Evolutionary conservation across 2,113 vertebrate genomes (phyloP), one percentile per base, ranked within the genome.

Genomic region (Acanthochromis polyacanthus): DNA sequence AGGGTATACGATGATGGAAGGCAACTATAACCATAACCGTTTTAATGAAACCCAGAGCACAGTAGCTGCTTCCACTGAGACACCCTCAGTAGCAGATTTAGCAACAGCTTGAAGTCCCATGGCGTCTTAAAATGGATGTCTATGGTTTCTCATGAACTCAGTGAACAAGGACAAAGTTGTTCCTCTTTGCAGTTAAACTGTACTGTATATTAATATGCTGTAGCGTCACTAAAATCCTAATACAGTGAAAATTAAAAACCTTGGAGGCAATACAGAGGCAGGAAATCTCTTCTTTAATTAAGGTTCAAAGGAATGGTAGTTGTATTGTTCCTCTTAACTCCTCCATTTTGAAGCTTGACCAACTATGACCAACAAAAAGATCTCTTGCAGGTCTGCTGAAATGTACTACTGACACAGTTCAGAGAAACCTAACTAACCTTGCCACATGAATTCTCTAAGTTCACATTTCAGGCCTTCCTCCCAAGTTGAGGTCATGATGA

Each of bases 21-120:
- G 28, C n/a, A 67, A 64, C 6, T 52, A 61, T 9, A 56, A 19
- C 32, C 15, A 58, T 51, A 53, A 50, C 1, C 0, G 19, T 53
- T 71, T 66, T 56, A 71, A 63, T 85, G 45, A 71, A 67, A 82
- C 38, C 28, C 20, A 19, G 58, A 10, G 23, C 12, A 52, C 23
- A 43, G 19, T 30, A 4, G 38, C 38, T 22, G 16, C 45, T 61
- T 50, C 57, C 32, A 1, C 19, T 55, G 48, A 58, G 4, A 67
- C 10, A 40, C 14, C 30, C 23, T 56, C 22, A 40, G 56, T 0
- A 48, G 43, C 57, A 65, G 14, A 82, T 76, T 76, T 43, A 43
- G 40, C 40, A 43, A 14, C 40, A 43, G 40, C 40, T 14, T 43
- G 40, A 43, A 4, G 10, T 43, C 55, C 46, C 10, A 1, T 4